These are phyloP conservation scores for Dendrocincla fuliginosa DNA, from an alignment of 2,797 vertebrate genomes.

Conservation along the genomic window DNA sequence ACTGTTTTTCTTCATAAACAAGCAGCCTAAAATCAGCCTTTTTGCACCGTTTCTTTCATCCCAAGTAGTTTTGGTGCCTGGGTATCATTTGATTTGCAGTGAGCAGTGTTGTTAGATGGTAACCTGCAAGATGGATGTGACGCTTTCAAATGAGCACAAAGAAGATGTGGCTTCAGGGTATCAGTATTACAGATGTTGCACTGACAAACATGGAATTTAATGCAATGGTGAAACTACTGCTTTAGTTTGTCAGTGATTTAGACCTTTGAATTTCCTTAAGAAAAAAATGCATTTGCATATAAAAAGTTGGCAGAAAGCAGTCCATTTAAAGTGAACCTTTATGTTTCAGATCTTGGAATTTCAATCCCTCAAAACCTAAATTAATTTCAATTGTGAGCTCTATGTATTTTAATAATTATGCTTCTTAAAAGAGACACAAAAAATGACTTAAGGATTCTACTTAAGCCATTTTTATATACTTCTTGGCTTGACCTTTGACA, in stretches of 20 bases:
- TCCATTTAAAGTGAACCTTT: background rate
- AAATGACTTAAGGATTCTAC: background rate
- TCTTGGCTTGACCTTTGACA: background rate
- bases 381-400: background rate
- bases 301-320: background rate
- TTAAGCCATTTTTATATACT: background rate
- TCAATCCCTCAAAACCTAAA: background rate
- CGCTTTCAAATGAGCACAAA: background rate
- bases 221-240: background rate
- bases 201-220: background rate
- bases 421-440: background rate
- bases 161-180: rapidly evolving
- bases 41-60: background rate
- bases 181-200: background rate
- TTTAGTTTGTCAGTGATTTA: background rate
- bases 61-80: background rate
- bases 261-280: background rate
- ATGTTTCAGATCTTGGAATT: background rate
- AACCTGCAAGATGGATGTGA: background rate
- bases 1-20: background rate
- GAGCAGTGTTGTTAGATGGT: background rate
- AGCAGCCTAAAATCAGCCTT: background rate
- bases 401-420: background rate
- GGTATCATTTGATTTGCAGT: background rate
- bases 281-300: background rate